Evolutionary conservation across 1,140 invertebrate genomes (phyloP).

Genomic region (Drosophila virilis): DNA sequence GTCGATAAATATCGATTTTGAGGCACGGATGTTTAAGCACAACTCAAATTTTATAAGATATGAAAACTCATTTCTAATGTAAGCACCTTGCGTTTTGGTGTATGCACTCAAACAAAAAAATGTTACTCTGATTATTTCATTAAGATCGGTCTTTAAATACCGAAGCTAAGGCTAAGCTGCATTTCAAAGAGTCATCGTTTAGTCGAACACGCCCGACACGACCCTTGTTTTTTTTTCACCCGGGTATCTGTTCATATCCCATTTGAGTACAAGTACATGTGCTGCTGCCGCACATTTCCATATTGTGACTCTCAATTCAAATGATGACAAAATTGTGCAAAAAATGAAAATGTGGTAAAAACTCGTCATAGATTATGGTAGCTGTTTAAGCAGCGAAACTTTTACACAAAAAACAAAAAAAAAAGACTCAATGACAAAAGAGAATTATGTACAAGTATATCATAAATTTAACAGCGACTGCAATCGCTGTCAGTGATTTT

Average conservation of each 20-base stretch:
- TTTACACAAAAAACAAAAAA: not conserved
- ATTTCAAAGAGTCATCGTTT: too few relatives aligned
- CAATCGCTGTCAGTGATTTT: conserved; percentile 68
- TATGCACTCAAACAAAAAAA: too few relatives aligned
- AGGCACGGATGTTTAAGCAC: too few relatives aligned
- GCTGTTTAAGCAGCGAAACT: not conserved
- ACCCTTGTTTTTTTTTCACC: too few relatives aligned
- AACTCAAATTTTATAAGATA: too few relatives aligned
- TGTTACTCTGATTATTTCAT: too few relatives aligned
- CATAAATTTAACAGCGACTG: conserved; percentile 41
- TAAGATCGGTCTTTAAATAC: too few relatives aligned
- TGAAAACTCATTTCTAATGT: too few relatives aligned
- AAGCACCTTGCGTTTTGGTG: too few relatives aligned
- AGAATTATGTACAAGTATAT: conserved; percentile 26
- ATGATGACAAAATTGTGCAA: conserved; percentile 3
- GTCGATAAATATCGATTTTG: too few relatives aligned
- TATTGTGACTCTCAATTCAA: conserved; percentile 8
- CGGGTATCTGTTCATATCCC: not conserved
- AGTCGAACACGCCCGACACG: too few relatives aligned
- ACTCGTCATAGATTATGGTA: not conserved
- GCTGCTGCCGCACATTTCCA: not conserved
- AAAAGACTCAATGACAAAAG: not conserved
- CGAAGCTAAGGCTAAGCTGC: too few relatives aligned
- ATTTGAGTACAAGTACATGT: not conserved
- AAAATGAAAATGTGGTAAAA: not conserved